phyloP scores from a whole-genome alignment of 2,888 invertebrate genomes.

The Acronicta leporina region DNA sequence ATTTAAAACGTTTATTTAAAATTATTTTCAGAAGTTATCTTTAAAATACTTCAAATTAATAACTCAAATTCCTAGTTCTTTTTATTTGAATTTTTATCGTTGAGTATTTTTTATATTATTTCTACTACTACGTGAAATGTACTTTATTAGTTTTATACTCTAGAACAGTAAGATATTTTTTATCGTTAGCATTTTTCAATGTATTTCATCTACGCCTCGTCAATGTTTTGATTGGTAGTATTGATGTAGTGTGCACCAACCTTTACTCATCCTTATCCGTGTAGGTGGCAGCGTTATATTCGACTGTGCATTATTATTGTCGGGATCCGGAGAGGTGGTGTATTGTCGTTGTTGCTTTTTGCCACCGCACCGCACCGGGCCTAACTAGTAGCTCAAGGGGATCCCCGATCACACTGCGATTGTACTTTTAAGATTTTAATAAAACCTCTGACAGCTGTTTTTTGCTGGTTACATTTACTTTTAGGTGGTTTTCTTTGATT shows the following conservation, averaged over 20 bases:
- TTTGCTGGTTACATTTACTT: slow-evolving; percentile 4
- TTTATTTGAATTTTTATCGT: not conserved
- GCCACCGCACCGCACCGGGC: not conserved
- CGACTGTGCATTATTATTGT: slow-evolving; percentile 27
- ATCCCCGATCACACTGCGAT: not conserved
- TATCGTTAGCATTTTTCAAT: too few relatives aligned
- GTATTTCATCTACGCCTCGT: not conserved
- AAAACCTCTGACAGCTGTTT: slow-evolving; percentile 10
- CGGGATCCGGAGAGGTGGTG: slow-evolving; percentile 8
- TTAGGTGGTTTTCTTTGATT: not conserved
- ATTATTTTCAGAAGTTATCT: not conserved
- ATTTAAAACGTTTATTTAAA: not conserved
- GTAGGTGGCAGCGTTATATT: slow-evolving; percentile 6
- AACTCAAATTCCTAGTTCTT: not conserved
- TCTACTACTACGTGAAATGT: too few relatives aligned
- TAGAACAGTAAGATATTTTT: too few relatives aligned
- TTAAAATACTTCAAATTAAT: not conserved
- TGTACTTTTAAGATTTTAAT: slow-evolving; percentile 40
- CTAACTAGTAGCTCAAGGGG: not conserved
- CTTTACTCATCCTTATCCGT: not conserved
- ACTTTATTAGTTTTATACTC: too few relatives aligned
- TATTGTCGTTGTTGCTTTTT: slow-evolving; percentile 14
- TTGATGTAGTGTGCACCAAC: not conserved
- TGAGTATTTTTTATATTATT: too few relatives aligned
- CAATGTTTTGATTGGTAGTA: not conserved